These are phyloP conservation scores for Phortica magna DNA, from an alignment of 2,888 invertebrate genomes.

Conservation along the genomic window DNA sequence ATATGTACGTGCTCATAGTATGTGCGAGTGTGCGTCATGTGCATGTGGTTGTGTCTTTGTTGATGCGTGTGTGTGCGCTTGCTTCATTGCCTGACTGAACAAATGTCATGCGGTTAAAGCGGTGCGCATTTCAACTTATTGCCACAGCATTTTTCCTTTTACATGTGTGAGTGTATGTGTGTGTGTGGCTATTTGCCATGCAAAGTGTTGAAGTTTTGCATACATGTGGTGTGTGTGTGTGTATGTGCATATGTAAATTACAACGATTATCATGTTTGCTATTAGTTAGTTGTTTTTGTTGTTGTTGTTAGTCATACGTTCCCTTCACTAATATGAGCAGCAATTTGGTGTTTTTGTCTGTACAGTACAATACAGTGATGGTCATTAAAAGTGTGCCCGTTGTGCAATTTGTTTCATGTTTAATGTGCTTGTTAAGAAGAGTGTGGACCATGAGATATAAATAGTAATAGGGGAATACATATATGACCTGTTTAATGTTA, in stretches of 20 bases:
- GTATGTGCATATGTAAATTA: not conserved
- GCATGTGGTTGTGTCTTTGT: not conserved
- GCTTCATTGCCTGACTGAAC: not conserved
- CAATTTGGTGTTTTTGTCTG: not conserved
- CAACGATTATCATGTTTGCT: slow-evolving; percentile 4
- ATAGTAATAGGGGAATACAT: too few species aligned
- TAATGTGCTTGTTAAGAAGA: too few species aligned
- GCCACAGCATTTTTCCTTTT: not conserved
- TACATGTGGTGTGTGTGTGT: not conserved
- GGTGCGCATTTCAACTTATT: slow-evolving; percentile 4
- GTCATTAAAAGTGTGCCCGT: too few species aligned
- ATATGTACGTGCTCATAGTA: not conserved
- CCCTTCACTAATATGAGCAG: not conserved
- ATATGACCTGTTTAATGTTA: too few species aligned
- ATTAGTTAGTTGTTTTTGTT: not conserved
- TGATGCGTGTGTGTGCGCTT: not conserved
- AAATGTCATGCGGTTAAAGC: not conserved
- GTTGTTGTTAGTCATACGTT: not conserved
- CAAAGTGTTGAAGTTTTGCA: not conserved
- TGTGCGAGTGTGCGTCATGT: not conserved
- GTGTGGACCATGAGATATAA: too few species aligned
- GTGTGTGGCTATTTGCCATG: not conserved
- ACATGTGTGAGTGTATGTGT: not conserved
- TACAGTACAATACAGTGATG: too few species aligned
- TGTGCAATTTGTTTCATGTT: too few species aligned